A percentile compares a stretch with the other conserved stretches of the same genome.
Conservation (phyloP, 2,113 vertebrate genomes). For the Xiphophorus maculatus region DNA sequence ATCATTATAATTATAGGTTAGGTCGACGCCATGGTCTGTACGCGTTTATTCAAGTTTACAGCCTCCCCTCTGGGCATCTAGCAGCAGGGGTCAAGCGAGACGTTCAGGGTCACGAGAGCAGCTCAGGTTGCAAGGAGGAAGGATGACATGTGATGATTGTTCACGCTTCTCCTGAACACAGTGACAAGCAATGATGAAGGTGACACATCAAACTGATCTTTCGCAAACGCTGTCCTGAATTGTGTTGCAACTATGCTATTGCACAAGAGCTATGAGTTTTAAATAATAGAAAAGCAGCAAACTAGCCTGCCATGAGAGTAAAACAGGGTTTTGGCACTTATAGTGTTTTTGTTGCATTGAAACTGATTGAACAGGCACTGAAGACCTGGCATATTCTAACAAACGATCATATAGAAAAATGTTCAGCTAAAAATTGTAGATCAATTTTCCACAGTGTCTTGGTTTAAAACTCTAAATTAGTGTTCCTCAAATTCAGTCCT, state of each 20-base stretch:
- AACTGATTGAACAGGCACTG: too few species aligned
- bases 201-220: neutral
- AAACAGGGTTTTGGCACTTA: neutral
- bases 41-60: constrained; percentile 23
- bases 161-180: constrained; percentile 37
- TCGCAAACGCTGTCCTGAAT: neutral
- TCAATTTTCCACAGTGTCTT: neutral
- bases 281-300: constrained; percentile 1
- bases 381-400: neutral
- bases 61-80: constrained; percentile 6
- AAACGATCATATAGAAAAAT: neutral
- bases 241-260: constrained; percentile 15
- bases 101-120: constrained; percentile 33
- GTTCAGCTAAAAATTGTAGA: neutral
- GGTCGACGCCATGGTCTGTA: neutral
- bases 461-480: too few species aligned
- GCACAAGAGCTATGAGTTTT: neutral
- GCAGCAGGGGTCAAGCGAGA: constrained; percentile 44
- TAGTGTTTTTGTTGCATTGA: neutral
- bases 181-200: constrained; percentile 10
- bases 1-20: neutral
- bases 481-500: too few species aligned
- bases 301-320: neutral
- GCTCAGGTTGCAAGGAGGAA: constrained; percentile 51
- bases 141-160: constrained; percentile 58